Conservation (phyloP, 2,797 vertebrate genomes). For the Paedocypris micromegethes region DNA sequence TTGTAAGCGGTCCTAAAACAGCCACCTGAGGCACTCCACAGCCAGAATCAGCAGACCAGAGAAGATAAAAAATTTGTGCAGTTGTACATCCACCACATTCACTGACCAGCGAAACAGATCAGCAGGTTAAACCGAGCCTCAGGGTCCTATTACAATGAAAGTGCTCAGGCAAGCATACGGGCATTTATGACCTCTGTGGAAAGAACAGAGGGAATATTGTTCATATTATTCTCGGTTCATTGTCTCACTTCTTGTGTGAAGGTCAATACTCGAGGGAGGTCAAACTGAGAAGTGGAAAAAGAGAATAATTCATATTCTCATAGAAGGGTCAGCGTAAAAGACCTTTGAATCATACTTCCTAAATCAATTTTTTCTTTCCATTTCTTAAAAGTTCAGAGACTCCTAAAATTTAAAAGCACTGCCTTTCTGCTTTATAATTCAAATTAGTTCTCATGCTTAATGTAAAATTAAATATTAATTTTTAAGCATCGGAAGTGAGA, state of each 20-base stretch:
- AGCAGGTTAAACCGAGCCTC: slow-evolving; percentile 13
- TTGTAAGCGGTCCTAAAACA: slow-evolving; percentile 1
- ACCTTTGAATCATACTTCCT: neutral
- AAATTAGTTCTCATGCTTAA: too few species aligned
- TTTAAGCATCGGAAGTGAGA: too few species aligned
- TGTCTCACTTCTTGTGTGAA: slow-evolving; percentile 21
- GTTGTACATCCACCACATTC: slow-evolving; percentile 8
- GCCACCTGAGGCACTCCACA: slow-evolving; percentile 11
- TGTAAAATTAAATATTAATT: too few species aligned
- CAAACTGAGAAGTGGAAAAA: slow-evolving; percentile 21
- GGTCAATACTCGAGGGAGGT: slow-evolving; percentile 27
- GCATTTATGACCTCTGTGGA: slow-evolving; percentile 24
- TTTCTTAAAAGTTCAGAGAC: neutral
- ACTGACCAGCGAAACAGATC: slow-evolving; percentile 8
- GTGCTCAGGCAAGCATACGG: slow-evolving; percentile 20
- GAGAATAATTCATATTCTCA: slow-evolving; percentile 26
- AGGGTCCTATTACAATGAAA: slow-evolving; percentile 37
- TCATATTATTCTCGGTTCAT: slow-evolving; percentile 30
- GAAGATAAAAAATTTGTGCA: slow-evolving; percentile 10
- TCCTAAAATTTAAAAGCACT: slow-evolving; percentile 7
- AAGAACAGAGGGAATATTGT: slow-evolving; percentile 29
- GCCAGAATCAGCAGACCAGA: slow-evolving; percentile 18
- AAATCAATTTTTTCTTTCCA: neutral
- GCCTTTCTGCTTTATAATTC: too few species aligned
- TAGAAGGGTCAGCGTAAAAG: slow-evolving; percentile 17